Percentiles rank a stretch among this genome's conserved stretches.
Conservation (phyloP, 2,797 vertebrate genomes). For the Spinus olivaceus region DNA sequence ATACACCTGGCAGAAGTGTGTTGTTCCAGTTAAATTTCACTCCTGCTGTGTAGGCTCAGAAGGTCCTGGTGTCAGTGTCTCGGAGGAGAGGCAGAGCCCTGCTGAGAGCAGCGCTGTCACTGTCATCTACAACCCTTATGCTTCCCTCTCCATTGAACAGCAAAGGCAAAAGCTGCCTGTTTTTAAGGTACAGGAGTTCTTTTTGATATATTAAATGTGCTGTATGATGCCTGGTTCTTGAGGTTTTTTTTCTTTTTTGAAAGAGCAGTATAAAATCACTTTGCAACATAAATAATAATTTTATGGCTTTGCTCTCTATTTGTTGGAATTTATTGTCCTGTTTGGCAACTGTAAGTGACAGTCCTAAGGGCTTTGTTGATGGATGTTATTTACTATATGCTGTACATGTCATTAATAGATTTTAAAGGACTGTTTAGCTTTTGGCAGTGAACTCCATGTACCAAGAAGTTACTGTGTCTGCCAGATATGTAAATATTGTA, state of each 20-base stretch:
- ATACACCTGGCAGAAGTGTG: accelerated
- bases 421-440: background rate
- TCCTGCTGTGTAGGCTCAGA: conserved; percentile 82
- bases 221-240: background rate
- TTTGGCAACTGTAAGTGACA: background rate
- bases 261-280: background rate
- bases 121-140: conserved; percentile 89
- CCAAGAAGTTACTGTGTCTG: background rate
- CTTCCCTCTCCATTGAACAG: conserved; percentile 93
- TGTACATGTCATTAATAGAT: background rate
- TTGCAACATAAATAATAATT: background rate
- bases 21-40: background rate
- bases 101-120: conserved; percentile 84
- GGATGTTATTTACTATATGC: background rate
- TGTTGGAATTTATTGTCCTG: background rate
- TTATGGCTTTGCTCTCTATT: background rate
- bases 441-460: background rate
- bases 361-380: background rate
- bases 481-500: background rate
- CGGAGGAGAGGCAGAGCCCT: conserved; percentile 90
- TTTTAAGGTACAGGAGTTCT: conserved; percentile 84
- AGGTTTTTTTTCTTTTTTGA: background rate
- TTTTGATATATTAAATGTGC: background rate
- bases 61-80: conserved; percentile 83
- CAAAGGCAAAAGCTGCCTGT: conserved; percentile 96